phyloP scores from a whole-genome alignment of 1,140 invertebrate species.

The Akabosia matsudoensis region DNA sequence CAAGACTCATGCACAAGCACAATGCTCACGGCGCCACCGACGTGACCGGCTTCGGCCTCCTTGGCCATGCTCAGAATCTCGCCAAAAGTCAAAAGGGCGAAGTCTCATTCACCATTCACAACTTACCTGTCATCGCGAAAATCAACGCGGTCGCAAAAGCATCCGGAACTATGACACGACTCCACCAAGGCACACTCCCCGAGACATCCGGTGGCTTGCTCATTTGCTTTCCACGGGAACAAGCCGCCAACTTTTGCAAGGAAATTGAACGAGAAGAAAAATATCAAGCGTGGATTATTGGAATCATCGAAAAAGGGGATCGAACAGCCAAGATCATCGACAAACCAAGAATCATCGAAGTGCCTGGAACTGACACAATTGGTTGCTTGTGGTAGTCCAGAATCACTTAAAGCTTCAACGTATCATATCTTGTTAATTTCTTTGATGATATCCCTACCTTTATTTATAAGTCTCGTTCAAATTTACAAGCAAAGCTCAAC shows the following conservation, averaged over 20 bases:
- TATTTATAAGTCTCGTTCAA: no score
- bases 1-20: conserved; percentile 94
- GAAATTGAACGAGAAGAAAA: conserved; percentile 97
- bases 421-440: not conserved
- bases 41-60: conserved; percentile 91
- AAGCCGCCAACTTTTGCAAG: conserved; percentile 94
- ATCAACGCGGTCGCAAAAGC: conserved; percentile 94
- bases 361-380: conserved; percentile 91
- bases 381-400: conserved; percentile 70
- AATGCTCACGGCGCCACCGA: conserved; percentile 97
- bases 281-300: conserved; percentile 98
- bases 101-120: conserved; percentile 96
- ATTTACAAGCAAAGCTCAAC: no score
- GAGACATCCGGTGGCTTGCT: conserved; percentile 84
- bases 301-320: conserved; percentile 96
- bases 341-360: conserved; percentile 96
- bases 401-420: no score
- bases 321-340: conserved; percentile 94
- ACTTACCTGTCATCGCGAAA: conserved; percentile 93
- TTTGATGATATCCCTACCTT: not conserved
- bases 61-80: conserved; percentile 94
- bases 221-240: conserved; percentile 88
- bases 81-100: conserved; percentile 95
- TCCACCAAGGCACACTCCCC: conserved; percentile 87
- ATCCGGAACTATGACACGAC: conserved; percentile 91